Evolutionary conservation across 2,797 vertebrate genomes (phyloP).

Genomic region (Enteromius radiatus): DNA sequence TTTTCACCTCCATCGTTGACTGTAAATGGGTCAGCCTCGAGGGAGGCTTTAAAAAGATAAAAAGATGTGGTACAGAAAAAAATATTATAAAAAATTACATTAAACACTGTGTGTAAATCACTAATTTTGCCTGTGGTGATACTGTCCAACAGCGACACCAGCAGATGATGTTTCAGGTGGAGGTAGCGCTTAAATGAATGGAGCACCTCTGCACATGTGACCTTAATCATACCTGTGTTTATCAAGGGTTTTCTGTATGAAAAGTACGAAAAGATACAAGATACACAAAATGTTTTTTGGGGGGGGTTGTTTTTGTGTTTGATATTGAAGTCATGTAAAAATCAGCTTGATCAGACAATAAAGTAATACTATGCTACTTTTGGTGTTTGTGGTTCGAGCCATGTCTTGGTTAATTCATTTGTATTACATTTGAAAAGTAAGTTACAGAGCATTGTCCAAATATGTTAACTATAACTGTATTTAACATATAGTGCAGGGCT

Average conservation of each 20-base stretch:
- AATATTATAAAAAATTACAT: conserved; percentile 18
- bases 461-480: not conserved
- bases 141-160: conserved; percentile 29
- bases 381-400: not conserved
- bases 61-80: not conserved
- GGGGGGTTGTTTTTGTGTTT: too few relatives aligned
- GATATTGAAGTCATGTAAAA: not conserved
- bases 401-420: not conserved
- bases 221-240: not conserved
- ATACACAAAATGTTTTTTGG: too few relatives aligned
- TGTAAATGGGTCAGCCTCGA: not conserved
- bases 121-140: not conserved
- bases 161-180: not conserved
- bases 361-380: not conserved
- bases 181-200: not conserved
- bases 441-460: not conserved
- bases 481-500: not conserved
- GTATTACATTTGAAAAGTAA: not conserved
- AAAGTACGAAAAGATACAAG: not conserved
- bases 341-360: not conserved
- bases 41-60: conserved; percentile 2
- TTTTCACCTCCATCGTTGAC: not conserved
- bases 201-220: not conserved
- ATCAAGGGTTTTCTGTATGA: not conserved
- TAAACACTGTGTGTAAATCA: not conserved